These are phyloP conservation scores for Acropora yongei DNA, from an alignment of 64 coral and sea anemone species.

Conservation along the genomic window DNA sequence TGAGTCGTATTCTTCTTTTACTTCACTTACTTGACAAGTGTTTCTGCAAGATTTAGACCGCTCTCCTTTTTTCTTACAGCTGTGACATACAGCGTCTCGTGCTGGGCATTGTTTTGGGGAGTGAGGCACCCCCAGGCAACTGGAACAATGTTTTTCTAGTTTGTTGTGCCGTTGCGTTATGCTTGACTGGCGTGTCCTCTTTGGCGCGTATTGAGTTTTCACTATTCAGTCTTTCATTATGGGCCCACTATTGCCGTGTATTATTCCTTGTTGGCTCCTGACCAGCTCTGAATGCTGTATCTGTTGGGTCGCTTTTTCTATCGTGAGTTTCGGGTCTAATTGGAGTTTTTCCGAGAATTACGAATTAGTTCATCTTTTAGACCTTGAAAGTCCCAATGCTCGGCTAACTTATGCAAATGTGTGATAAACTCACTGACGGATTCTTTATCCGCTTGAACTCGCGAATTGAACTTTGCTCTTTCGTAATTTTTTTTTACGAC, in stretches of 20 bases:
- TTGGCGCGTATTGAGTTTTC: background rate
- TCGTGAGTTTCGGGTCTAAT: slow-evolving; percentile 46
- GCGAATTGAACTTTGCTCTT: slow-evolving; percentile 47
- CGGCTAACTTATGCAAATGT: slow-evolving; percentile 6
- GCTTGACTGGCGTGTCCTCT: background rate
- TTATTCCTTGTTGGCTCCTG: slow-evolving; percentile 25
- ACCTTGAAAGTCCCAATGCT: slow-evolving; percentile 38
- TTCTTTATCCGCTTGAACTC: slow-evolving; percentile 43
- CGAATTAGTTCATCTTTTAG: slow-evolving; percentile 30
- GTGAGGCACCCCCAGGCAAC: background rate
- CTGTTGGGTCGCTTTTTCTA: slow-evolving; percentile 21
- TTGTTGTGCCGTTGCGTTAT: background rate
- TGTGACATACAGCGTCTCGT: no score
- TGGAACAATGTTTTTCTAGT: background rate
- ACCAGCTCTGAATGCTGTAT: slow-evolving; percentile 48
- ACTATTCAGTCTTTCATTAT: background rate
- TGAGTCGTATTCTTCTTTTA: background rate
- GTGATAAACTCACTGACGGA: slow-evolving; percentile 40
- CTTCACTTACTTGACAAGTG: background rate
- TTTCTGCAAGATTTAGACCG: no score
- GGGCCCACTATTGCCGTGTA: background rate
- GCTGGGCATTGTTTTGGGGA: slow-evolving; percentile 1
- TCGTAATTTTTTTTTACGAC: slow-evolving; percentile 28
- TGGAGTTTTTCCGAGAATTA: slow-evolving; percentile 58
- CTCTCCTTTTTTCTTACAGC: background rate